Base-by-base conservation (phyloP, 2,797 vertebrate genomes). In the Acanthis flammea region DNA sequence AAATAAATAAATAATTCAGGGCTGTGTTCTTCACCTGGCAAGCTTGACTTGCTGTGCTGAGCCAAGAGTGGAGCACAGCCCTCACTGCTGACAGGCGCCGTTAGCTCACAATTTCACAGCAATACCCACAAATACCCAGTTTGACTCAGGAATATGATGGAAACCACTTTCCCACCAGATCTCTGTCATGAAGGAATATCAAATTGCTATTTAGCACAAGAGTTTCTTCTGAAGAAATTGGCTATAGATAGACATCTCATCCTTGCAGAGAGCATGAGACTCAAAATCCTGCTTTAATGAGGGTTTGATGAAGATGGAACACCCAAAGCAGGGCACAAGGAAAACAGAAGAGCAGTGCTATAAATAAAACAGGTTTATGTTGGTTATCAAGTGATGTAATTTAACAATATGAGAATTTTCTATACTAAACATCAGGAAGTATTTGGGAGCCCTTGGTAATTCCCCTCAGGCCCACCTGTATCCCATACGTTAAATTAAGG, bases 401-500 rank as follows among this genome's bases (percentile, higher is more conserved):
- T 96, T 73, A 86, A 88, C 28, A 86, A 53, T 83, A 94, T 73
- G 18, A 77, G 65, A 81, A 77, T 80, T 94, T 95, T 92, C 81
- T 76, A 19, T 55, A 39, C 48, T 41, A 74, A 94, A 86, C 72
- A 91, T 47, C 25, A 63, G 81, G 65, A 91, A 74, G 33, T 60
- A 84, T 14, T 60, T 73, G 83, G 60, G 28, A 96, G 72, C 47
- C 85, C n/a, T 91, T 66, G 75, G 82, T 88, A 84, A 94, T 80
- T 84, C 82, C 95, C 71, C 81, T 91, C 88, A 79, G 93, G 80
- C 92, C 54, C 89, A 83, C 86, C 92, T 96, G 23, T 96, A 88
- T 94, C 60, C 91, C 63, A 48, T 51, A 80, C 79, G 96, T 96
- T 86, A 94, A 97, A 94, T 95, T 96, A 97, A 94, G 85, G 54